Percentiles rank a stretch among this genome's conserved stretches.
Evolutionary conservation across 2,888 invertebrate species (phyloP).

Genomic region (Cetonia aurata): DNA sequence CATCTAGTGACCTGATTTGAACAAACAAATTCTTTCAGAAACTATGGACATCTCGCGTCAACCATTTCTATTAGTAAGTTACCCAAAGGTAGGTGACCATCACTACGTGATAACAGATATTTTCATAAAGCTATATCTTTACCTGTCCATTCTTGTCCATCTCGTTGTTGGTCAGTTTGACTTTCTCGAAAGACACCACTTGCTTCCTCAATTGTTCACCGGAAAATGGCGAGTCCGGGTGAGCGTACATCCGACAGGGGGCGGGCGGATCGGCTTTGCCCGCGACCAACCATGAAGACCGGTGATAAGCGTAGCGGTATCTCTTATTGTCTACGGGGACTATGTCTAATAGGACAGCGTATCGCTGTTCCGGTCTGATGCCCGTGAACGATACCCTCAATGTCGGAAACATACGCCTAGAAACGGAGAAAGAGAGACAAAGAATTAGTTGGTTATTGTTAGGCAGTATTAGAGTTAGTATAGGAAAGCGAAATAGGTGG

Average conservation of each 20-base stretch:
- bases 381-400: conserved; percentile 81
- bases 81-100: not conserved
- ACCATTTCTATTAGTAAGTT: too few species aligned
- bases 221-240: conserved; percentile 85
- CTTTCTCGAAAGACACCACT: conserved; percentile 86
- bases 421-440: conserved; percentile 58
- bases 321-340: conserved; percentile 85
- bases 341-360: conserved; percentile 83
- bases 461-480: too few species aligned
- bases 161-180: conserved; percentile 87
- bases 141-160: conserved; percentile 84
- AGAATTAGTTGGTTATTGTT: not conserved
- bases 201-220: conserved; percentile 83
- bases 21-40: too few species aligned
- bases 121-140: conserved; percentile 54
- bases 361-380: conserved; percentile 75
- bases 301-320: conserved; percentile 85
- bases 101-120: not conserved
- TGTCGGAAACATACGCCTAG: conserved; percentile 87
- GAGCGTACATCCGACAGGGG: conserved; percentile 79
- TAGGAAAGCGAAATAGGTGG: too few species aligned
- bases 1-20: too few species aligned
- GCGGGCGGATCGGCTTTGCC: conserved; percentile 85
- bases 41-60: too few species aligned
- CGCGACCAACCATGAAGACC: conserved; percentile 85